These are phyloP conservation scores for Galaxias olidus DNA, from an alignment of 2,797 vertebrate genomes.

Conservation along the genomic window DNA sequence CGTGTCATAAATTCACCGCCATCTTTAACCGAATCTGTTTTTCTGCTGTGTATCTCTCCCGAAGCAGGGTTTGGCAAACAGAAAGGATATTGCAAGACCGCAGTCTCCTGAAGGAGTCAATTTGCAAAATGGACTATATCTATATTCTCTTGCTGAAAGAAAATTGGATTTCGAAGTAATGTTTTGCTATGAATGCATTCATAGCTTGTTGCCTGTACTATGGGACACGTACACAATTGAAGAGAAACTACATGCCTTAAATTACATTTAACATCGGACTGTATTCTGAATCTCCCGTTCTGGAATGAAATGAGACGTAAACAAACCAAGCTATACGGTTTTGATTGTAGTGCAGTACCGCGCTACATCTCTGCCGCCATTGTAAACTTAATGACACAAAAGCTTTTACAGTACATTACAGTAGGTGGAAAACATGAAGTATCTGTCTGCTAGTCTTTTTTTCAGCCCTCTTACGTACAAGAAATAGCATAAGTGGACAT, in stretches of 20 bases:
- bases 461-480: conserved; percentile 16
- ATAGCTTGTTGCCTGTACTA: conserved; percentile 12
- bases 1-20: conserved; percentile 65
- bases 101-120: conserved; percentile 55
- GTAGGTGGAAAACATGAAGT: conserved; percentile 36
- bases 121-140: conserved; percentile 62
- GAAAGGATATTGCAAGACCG: conserved; percentile 53
- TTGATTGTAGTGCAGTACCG: conserved; percentile 8
- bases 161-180: conserved; percentile 41
- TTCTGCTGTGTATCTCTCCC: conserved; percentile 52
- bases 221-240: conserved; percentile 17
- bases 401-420: conserved; percentile 12
- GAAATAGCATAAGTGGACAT: conserved; percentile 29
- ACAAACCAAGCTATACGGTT: conserved; percentile 1
- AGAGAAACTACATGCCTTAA: conserved; percentile 17
- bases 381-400: conserved; percentile 25
- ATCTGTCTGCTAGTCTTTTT: conserved; percentile 24
- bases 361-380: conserved; percentile 8
- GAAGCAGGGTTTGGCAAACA: conserved; percentile 44
- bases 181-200: conserved; percentile 36
- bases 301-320: not conserved
- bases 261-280: not conserved
- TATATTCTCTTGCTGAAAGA: conserved; percentile 52
- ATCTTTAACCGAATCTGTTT: conserved; percentile 56
- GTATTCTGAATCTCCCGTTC: not conserved